These are phyloP conservation scores for Anas georgica DNA, from an alignment of 2,797 vertebrate genomes.

Conservation along the genomic window DNA sequence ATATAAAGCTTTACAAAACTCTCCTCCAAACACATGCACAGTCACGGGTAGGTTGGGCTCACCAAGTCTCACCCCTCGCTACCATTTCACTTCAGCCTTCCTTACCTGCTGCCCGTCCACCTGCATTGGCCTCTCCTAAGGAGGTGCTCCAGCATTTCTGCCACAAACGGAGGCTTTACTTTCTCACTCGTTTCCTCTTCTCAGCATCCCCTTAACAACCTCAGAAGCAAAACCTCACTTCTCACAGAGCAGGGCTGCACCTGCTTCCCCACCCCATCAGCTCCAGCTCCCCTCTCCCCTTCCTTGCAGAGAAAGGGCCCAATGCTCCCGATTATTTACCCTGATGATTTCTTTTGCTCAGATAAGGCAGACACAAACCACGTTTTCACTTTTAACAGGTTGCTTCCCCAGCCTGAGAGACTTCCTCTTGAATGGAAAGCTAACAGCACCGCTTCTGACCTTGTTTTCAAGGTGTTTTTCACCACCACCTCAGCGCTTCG, in stretches of 20 bases:
- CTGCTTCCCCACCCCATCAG: rapidly evolving
- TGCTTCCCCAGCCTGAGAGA: neutral
- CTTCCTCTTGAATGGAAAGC: neutral
- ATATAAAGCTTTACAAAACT: neutral
- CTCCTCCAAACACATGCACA: neutral
- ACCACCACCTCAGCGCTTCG: neutral
- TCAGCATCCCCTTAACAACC: neutral
- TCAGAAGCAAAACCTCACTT: neutral
- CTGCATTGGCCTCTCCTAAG: neutral
- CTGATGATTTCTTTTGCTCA: neutral
- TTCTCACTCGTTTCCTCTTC: neutral
- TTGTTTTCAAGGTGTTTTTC: neutral
- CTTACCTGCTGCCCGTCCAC: neutral
- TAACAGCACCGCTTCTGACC: neutral
- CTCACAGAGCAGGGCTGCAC: neutral
- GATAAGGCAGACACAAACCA: neutral
- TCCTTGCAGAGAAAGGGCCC: neutral
- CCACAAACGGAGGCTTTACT: neutral
- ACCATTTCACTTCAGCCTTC: neutral
- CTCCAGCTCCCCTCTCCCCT: neutral
- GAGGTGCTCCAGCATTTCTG: neutral
- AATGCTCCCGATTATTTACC: rapidly evolving
- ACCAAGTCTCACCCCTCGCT: neutral
- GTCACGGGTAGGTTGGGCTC: neutral
- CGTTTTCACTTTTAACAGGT: neutral